phyloP scores from a whole-genome alignment of 2,797 vertebrate genomes.

The Eulemur rubriventer region DNA sequence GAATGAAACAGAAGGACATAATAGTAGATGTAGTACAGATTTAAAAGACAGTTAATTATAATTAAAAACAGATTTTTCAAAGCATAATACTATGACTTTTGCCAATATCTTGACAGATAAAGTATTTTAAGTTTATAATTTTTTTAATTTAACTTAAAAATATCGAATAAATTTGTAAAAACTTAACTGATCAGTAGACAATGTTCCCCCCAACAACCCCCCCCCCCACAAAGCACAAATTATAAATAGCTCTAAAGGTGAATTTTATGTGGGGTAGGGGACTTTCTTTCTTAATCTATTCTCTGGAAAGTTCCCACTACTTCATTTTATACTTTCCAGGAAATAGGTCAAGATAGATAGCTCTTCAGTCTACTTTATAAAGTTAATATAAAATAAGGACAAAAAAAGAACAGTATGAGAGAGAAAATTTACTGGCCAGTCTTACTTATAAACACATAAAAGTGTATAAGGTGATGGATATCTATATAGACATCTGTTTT shows the following conservation, averaged over 20 bases:
- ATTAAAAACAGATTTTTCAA: not conserved
- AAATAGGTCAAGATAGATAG: not conserved
- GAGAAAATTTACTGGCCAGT: not conserved
- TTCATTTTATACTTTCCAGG: not conserved
- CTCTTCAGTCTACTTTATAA: not conserved
- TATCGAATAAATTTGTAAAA: not conserved
- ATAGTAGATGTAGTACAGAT: not conserved
- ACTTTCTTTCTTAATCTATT: not conserved
- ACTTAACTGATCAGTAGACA: not conserved
- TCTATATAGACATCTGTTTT: not conserved
- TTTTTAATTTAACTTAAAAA: constrained; percentile 10
- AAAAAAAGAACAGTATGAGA: not conserved
- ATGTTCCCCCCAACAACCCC: not conserved
- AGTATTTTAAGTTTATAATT: not conserved
- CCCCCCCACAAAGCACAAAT: not conserved
- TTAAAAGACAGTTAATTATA: not conserved
- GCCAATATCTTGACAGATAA: not conserved
- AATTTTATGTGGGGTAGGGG: not conserved
- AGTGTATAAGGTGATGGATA: not conserved
- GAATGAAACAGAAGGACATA: not conserved
- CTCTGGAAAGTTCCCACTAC: not conserved
- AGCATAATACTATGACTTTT: not conserved
- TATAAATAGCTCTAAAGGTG: not conserved
- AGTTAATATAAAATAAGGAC: constrained; percentile 16
- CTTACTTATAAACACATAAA: not conserved